Evolutionary conservation across 2,888 invertebrate species (phyloP).

Genomic region (Pheosia tremula): DNA sequence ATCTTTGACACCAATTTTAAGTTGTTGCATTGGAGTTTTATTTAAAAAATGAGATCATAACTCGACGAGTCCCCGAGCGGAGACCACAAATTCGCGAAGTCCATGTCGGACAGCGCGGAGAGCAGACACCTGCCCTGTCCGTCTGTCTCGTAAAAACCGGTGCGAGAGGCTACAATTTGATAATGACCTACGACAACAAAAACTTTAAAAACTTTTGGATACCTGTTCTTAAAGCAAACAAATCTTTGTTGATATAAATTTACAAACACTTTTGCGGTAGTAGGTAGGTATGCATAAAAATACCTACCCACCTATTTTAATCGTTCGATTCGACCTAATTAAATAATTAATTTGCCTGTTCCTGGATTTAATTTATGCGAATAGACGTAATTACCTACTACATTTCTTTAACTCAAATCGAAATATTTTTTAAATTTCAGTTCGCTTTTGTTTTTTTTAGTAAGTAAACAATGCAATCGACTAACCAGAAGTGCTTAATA

Average conservation of each 20-base stretch:
- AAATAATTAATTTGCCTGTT: no score
- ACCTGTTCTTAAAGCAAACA: conserved; percentile 29
- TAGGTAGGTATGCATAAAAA: background rate
- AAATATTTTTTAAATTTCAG: background rate
- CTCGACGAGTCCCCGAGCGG: background rate
- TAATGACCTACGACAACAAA: conserved; percentile 35
- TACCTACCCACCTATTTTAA: no score
- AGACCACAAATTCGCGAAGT: conserved; percentile 1
- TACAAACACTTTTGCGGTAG: background rate
- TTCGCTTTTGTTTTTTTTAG: background rate
- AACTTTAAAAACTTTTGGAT: conserved; percentile 12
- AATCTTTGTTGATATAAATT: background rate
- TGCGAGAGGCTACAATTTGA: conserved; percentile 10
- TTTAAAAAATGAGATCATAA: conserved; percentile 1
- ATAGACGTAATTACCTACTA: no score
- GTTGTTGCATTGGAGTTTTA: background rate
- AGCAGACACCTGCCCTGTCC: conserved; percentile 31
- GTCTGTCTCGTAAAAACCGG: conserved; percentile 18
- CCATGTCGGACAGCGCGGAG: conserved; percentile 2
- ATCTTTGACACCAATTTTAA: conserved; percentile 1
- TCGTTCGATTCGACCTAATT: no score
- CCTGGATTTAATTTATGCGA: no score
- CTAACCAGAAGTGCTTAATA: background rate
- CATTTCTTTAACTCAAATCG: no score
- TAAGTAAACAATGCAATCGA: background rate